These are phyloP conservation scores for Ernsta delagoae DNA, from an alignment of 2,888 invertebrate species.

Conservation along the genomic window DNA sequence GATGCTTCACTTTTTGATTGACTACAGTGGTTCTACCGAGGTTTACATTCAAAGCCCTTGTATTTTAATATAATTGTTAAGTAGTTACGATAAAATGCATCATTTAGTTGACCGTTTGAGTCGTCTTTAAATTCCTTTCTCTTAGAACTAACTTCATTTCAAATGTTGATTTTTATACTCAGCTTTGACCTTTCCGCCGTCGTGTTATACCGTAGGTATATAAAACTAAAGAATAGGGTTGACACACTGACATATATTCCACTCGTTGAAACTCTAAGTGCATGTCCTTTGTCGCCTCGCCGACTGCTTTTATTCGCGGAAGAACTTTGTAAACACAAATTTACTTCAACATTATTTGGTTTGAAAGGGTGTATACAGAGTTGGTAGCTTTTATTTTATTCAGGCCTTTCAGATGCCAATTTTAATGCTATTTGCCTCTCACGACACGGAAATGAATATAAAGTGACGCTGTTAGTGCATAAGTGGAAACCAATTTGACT, in stretches of 20 bases:
- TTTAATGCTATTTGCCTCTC: not conserved
- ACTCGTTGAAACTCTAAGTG: slow-evolving; percentile 11
- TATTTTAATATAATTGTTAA: too few species aligned
- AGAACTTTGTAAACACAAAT: slow-evolving; percentile 7
- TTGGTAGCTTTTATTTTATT: not conserved
- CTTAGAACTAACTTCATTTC: not conserved
- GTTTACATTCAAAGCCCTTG: too few species aligned
- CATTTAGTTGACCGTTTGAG: too few species aligned
- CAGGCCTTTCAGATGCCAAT: not conserved
- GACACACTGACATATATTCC: slow-evolving; percentile 7
- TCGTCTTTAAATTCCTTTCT: not conserved
- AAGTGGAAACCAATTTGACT: too few species aligned
- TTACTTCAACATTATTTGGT: not conserved
- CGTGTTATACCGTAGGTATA: not conserved
- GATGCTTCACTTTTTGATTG: too few species aligned
- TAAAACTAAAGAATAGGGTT: slow-evolving; percentile 3
- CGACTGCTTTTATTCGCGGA: not conserved
- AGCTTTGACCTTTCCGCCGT: not conserved
- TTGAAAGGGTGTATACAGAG: not conserved
- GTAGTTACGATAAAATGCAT: too few species aligned
- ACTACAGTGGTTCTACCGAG: too few species aligned
- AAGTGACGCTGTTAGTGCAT: too few species aligned
- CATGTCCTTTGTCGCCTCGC: not conserved
- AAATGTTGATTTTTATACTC: not conserved
- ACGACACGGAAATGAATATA: not conserved